Percentiles rank a stretch among this genome's conserved stretches.
Evolutionary conservation across 2,113 vertebrate genomes (phyloP).

Genomic region (Vanacampus margaritifer): DNA sequence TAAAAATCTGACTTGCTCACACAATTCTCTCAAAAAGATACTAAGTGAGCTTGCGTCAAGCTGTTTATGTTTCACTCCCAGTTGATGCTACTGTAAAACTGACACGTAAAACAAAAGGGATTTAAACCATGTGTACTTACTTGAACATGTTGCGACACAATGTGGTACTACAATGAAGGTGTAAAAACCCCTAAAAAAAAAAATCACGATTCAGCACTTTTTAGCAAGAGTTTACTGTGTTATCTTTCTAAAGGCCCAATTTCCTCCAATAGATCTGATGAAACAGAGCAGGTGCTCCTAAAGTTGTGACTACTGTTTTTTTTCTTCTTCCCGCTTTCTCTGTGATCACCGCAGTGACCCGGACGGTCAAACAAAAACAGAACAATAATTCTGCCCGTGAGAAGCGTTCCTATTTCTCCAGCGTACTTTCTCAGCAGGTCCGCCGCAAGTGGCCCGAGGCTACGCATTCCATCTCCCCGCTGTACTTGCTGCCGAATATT

Average conservation of each 20-base stretch:
- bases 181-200: too few relatives aligned
- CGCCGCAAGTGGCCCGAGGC: constrained; percentile 29
- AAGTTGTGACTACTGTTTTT: neutral
- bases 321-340: neutral
- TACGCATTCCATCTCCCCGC: constrained; percentile 22
- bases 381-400: constrained; percentile 42
- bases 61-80: neutral
- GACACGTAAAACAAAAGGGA: too few relatives aligned
- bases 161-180: too few relatives aligned
- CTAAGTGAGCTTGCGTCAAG: neutral
- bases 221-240: too few relatives aligned
- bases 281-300: neutral
- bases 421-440: constrained; percentile 41
- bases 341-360: neutral
- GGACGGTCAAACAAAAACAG: constrained; percentile 25
- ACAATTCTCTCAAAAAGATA: neutral
- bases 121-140: too few relatives aligned
- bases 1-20: neutral
- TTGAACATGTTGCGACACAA: too few relatives aligned
- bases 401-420: constrained; percentile 43
- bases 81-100: neutral
- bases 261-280: neutral
- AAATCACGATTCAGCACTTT: too few relatives aligned
- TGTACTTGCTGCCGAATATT: constrained; percentile 21
- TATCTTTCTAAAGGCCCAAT: neutral